Conservation (phyloP, 2,888 invertebrate species). For the Norana najaformis region DNA sequence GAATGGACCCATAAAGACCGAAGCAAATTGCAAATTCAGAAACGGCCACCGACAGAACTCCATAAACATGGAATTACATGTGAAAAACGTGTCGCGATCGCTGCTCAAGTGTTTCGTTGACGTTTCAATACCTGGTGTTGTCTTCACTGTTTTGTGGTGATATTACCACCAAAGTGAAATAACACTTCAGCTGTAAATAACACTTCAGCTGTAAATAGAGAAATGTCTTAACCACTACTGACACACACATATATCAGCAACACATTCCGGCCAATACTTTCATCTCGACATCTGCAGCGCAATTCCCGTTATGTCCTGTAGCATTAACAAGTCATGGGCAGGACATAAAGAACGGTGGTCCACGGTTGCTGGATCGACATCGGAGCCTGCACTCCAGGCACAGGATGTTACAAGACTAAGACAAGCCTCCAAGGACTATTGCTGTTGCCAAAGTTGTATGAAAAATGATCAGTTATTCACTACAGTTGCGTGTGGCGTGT, state of each 20-base stretch:
- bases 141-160: not conserved
- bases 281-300: not conserved
- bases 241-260: not conserved
- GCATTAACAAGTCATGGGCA: too few relatives aligned
- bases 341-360: not conserved
- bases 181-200: not conserved
- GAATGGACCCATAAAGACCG: not conserved
- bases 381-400: not conserved
- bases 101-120: not conserved
- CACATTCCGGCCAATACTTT: not conserved
- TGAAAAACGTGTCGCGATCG: not conserved
- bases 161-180: not conserved
- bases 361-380: not conserved
- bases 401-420: not conserved
- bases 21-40: not conserved
- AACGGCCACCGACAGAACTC: not conserved
- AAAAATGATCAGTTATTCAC: too few relatives aligned
- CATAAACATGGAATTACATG: not conserved
- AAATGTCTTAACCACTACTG: not conserved
- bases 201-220: not conserved
- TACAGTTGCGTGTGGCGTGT: too few relatives aligned
- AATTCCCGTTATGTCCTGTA: too few relatives aligned
- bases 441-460: too few relatives aligned
- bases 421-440: not conserved
- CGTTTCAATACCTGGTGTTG: not conserved